Evolutionary conservation across 2,113 vertebrate species (phyloP), one percentile per base, ranked within the genome.

Genomic region (Albula goreensis): DNA sequence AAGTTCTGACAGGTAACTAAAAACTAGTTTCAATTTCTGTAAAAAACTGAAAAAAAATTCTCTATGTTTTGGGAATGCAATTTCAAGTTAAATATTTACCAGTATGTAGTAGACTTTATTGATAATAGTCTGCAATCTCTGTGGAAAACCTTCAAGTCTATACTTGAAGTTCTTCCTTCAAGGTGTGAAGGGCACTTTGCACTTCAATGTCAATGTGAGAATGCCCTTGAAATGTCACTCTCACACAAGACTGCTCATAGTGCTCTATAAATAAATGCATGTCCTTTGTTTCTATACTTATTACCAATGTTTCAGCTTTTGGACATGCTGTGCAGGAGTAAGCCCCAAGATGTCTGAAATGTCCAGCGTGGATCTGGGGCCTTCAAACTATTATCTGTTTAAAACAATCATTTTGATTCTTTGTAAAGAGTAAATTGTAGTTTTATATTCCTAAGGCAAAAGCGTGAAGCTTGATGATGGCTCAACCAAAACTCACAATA

Each of bases 131-230:
- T 31, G 22, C 22, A 8, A 31, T 74, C n/a, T 22, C 70, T 10
- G 2, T 31, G 70, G 70, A 74, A 74, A 74, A 74, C 17, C 22
- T 2, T 70, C 4, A 70, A n/a, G 6, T 31, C 70, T 74, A 1
- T 10, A n/a, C 22, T 25, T 25, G n/a, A 74, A 31, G 56, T 11
- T 12, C 13, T n/a, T 70, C 22, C 11, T 66, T 25, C 8, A 9
- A 74, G n/a, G 70, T 74, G 70, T 31, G 70, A 74, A 31, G 70
- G 70, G 70, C 70, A 74, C 70, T 74, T 74, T 31, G n/a, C 70
- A 9, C 70, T n/a, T 74, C n/a, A 5, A 31, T 25, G 70, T 74
- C 70, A 74, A 66, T 31, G 70, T 74, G 70, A n/a, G 70, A 74
- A 74, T n/a, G 70, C 70, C 70, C 70, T 74, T 31, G 70, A 74